Conservation (phyloP, 2,888 invertebrate genomes). For the Steinernema carpocapsae region DNA sequence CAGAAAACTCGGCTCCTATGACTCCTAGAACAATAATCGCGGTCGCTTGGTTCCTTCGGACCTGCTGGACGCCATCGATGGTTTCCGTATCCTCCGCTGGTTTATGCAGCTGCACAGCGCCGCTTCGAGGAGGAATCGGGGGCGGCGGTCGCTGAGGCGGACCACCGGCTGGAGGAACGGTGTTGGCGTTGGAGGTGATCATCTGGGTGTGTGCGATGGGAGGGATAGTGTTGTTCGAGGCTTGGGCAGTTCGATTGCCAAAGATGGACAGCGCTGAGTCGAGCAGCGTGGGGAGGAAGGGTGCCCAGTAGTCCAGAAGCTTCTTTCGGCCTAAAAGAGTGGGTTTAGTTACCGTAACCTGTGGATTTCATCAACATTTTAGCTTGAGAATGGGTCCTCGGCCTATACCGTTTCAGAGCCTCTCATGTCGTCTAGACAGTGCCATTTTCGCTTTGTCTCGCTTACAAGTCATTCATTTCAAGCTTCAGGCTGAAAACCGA, state of each 20-base stretch:
- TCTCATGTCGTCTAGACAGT: no score
- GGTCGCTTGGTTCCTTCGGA: conserved; percentile 92
- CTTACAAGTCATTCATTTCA: neutral
- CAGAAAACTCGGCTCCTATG: conserved; percentile 97
- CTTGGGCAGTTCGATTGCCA: conserved; percentile 51
- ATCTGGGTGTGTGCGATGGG: conserved; percentile 30
- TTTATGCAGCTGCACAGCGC: neutral
- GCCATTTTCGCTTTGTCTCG: neutral
- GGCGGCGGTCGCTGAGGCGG: conserved; percentile 28
- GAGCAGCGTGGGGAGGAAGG: conserved; percentile 81
- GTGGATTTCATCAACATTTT: no score
- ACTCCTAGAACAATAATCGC: conserved; percentile 95
- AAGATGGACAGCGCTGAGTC: conserved; percentile 71
- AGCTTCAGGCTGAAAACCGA: neutral
- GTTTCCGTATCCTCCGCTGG: neutral
- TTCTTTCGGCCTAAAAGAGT: conserved; percentile 76
- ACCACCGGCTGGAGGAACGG: neutral
- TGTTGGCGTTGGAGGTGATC: conserved; percentile 21
- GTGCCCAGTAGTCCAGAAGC: conserved; percentile 93
- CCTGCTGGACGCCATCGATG: conserved; percentile 49
- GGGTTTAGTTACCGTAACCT: neutral
- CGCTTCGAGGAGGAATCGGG: conserved; percentile 15
- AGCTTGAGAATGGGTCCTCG: no score
- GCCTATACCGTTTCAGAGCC: no score
- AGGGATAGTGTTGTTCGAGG: conserved; percentile 44